Evolutionary conservation across 1,140 invertebrate genomes (phyloP).

Genomic region (Coelopa frigida): DNA sequence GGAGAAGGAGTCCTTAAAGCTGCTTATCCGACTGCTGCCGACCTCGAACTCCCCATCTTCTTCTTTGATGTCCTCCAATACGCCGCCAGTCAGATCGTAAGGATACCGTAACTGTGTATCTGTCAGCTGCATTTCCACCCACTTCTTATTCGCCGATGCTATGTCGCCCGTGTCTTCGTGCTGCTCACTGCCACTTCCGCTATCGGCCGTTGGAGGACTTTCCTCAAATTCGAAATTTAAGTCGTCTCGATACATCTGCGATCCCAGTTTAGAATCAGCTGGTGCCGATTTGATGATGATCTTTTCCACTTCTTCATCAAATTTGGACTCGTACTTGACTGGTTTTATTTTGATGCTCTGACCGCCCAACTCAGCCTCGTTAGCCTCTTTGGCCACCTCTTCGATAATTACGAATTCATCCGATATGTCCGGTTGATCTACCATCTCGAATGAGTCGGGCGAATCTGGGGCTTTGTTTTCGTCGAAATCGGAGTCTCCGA

Average conservation of each 20-base stretch:
- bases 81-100: constrained; percentile 66
- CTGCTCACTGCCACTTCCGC: constrained; percentile 38
- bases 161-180: constrained; percentile 49
- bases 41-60: constrained; percentile 81
- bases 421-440: constrained; percentile 75
- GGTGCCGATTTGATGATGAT: constrained; percentile 58
- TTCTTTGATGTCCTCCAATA: constrained; percentile 86
- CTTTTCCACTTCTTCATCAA: constrained; percentile 67
- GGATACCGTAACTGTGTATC: constrained; percentile 57
- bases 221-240: constrained; percentile 68
- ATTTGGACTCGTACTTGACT: constrained; percentile 52
- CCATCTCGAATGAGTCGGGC: constrained; percentile 83
- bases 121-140: constrained; percentile 81
- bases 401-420: constrained; percentile 82
- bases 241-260: constrained; percentile 50
- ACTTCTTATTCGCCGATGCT: constrained; percentile 72
- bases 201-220: constrained; percentile 53
- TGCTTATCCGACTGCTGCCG: constrained; percentile 67
- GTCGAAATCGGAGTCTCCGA: constrained; percentile 35
- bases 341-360: constrained; percentile 65
- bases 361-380: constrained; percentile 70
- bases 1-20: constrained; percentile 68
- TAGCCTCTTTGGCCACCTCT: constrained; percentile 75
- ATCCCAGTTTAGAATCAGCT: constrained; percentile 43
- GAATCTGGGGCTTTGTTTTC: constrained; percentile 62